Percentiles rank a stretch among this genome's conserved stretches.
Conservation (phyloP, 2,113 vertebrate genomes). For the Limnothrissa miodon region DNA sequence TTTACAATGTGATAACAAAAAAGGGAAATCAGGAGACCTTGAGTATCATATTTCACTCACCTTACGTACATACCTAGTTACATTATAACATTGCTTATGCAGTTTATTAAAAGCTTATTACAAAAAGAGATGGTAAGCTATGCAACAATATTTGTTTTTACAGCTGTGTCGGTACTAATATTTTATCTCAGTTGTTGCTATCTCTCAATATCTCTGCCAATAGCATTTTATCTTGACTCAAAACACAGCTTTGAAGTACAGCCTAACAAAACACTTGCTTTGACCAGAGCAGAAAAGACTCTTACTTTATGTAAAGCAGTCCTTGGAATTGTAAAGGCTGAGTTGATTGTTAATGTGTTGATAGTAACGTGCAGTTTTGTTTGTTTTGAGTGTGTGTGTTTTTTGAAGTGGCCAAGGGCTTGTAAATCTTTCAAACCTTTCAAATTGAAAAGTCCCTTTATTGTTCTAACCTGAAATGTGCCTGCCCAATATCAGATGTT, state of each 20-base stretch:
- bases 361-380: background rate
- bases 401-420: background rate
- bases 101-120: background rate
- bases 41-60: background rate
- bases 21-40: background rate
- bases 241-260: background rate
- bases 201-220: background rate
- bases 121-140: background rate
- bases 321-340: background rate
- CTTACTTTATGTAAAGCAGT: background rate
- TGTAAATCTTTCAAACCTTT: background rate
- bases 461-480: background rate
- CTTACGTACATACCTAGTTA: background rate
- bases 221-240: background rate
- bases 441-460: background rate
- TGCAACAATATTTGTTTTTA: background rate
- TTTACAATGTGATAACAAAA: background rate
- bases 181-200: background rate
- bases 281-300: background rate
- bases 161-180: background rate
- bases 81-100: background rate
- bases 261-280: background rate
- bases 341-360: background rate
- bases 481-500: background rate
- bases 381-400: background rate